phyloP scores from a whole-genome alignment of 2,888 invertebrate genomes.

The Trissolcus brochymenae region DNA sequence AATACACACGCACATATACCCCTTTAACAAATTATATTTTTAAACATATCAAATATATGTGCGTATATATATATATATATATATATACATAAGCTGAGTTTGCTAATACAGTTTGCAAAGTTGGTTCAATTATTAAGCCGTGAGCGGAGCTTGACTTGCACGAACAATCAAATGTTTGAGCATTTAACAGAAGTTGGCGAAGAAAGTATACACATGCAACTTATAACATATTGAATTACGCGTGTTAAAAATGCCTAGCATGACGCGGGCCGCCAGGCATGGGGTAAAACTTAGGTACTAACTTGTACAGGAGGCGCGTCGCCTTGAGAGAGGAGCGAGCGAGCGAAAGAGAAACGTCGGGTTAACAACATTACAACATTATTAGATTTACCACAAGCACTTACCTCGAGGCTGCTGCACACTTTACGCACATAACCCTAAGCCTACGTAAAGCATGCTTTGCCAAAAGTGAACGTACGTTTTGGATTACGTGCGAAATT shows the following conservation, averaged over 20 bases:
- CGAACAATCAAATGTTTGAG: slow-evolving; percentile 4
- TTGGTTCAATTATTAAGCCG: background rate
- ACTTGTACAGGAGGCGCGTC: slow-evolving; percentile 63
- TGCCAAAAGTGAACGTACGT: slow-evolving; percentile 45
- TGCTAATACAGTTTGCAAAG: background rate
- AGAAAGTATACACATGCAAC: slow-evolving; percentile 27
- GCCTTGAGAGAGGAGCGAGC: slow-evolving; percentile 46
- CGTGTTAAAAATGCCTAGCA: slow-evolving; percentile 70
- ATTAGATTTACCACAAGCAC: slow-evolving; percentile 77
- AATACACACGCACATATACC: too few relatives aligned
- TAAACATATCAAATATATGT: too few relatives aligned
- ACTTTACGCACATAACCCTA: slow-evolving; percentile 61
- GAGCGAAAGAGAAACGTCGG: slow-evolving; percentile 47
- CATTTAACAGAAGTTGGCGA: slow-evolving; percentile 19
- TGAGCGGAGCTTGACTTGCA: slow-evolving; percentile 1
- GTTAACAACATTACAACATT: slow-evolving; percentile 75
- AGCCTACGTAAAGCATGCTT: slow-evolving; percentile 56
- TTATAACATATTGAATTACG: slow-evolving; percentile 43
- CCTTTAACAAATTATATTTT: too few relatives aligned
- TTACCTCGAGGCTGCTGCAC: slow-evolving; percentile 69
- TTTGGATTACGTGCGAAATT: slow-evolving; percentile 44
- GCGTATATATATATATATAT: too few relatives aligned
- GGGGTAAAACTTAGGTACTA: slow-evolving; percentile 70
- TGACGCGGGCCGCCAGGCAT: slow-evolving; percentile 68
- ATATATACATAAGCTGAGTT: too few relatives aligned